Evolutionary conservation across 2,888 invertebrate species (phyloP).

Genomic region (Ommatoiulus sabulosus): DNA sequence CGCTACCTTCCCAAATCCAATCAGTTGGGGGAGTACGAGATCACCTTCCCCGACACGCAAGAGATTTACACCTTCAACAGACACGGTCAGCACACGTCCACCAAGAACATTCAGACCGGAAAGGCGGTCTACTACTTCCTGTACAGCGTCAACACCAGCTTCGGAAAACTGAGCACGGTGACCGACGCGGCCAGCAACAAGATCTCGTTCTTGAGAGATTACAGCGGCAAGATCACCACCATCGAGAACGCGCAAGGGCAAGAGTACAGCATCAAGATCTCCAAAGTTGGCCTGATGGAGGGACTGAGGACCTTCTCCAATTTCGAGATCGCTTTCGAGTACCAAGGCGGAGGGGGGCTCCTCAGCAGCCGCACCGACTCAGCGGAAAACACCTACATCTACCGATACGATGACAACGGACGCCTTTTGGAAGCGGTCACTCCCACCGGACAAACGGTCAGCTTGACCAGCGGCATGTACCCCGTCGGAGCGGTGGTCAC

Average conservation of each 20-base stretch:
- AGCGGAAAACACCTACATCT: constrained; percentile 77
- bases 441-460: constrained; percentile 78
- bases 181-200: constrained; percentile 94
- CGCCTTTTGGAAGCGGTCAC: constrained; percentile 86
- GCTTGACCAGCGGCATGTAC: constrained; percentile 52
- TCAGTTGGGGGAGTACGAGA: constrained; percentile 81
- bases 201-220: constrained; percentile 90
- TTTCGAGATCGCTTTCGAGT: constrained; percentile 66
- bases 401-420: constrained; percentile 91
- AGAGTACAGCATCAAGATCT: constrained; percentile 56
- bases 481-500: constrained; percentile 59
- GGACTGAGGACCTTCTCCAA: constrained; percentile 67
- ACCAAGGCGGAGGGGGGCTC: constrained; percentile 67
- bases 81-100: constrained; percentile 95
- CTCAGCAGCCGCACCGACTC: constrained; percentile 66
- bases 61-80: constrained; percentile 91
- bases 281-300: constrained; percentile 66
- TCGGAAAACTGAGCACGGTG: constrained; percentile 84
- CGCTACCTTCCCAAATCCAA: constrained; percentile 66
- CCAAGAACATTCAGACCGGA: constrained; percentile 94
- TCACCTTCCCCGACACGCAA: constrained; percentile 94
- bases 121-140: constrained; percentile 94
- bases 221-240: constrained; percentile 79
- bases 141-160: constrained; percentile 77
- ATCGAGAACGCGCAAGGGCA: constrained; percentile 72